Evolutionary conservation across 1,140 invertebrate genomes (phyloP).

Genomic region (Lepidurus couesii): DNA sequence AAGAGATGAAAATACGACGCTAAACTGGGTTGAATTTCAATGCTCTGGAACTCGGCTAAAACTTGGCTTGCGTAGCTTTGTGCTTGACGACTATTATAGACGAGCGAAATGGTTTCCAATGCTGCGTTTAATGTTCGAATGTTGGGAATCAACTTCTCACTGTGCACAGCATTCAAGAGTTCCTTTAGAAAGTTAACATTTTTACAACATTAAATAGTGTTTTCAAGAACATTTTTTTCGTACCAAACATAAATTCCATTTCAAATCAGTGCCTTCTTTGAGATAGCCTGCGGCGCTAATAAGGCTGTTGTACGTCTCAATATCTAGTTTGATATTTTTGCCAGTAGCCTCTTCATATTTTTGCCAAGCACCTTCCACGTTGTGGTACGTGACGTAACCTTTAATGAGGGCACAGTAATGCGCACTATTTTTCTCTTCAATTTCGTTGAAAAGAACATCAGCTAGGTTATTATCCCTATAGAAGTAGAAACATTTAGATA

Average conservation of each 20-base stretch:
- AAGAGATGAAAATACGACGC: slow-evolving; percentile 63
- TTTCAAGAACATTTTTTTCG: neutral
- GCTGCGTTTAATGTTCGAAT: slow-evolving; percentile 65
- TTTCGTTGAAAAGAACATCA: slow-evolving; percentile 56
- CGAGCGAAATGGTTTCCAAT: slow-evolving; percentile 52
- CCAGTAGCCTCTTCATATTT: slow-evolving; percentile 25
- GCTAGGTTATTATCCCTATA: slow-evolving; percentile 59
- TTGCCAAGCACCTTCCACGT: slow-evolving; percentile 44
- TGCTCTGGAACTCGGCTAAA: slow-evolving; percentile 61
- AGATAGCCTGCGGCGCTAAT: slow-evolving; percentile 55
- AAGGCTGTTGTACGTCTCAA: slow-evolving; percentile 63
- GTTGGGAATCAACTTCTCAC: slow-evolving; percentile 58
- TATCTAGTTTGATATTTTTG: slow-evolving; percentile 31
- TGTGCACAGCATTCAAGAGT: slow-evolving; percentile 55
- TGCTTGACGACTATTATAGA: slow-evolving; percentile 46
- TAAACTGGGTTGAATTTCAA: slow-evolving; percentile 66
- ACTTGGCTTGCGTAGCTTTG: slow-evolving; percentile 48
- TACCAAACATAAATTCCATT: slow-evolving; percentile 55
- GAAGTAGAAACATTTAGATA: slow-evolving; percentile 38
- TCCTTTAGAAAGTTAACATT: slow-evolving; percentile 42
- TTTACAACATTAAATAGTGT: slow-evolving; percentile 4
- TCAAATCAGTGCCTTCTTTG: slow-evolving; percentile 55
- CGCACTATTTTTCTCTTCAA: slow-evolving; percentile 45
- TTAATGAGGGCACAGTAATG: slow-evolving; percentile 58
- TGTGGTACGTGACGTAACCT: slow-evolving; percentile 64